Percentiles rank a stretch among this genome's conserved stretches.
phyloP scores from a whole-genome alignment of 1,140 invertebrate species.

The Brachionus rubens region DNA sequence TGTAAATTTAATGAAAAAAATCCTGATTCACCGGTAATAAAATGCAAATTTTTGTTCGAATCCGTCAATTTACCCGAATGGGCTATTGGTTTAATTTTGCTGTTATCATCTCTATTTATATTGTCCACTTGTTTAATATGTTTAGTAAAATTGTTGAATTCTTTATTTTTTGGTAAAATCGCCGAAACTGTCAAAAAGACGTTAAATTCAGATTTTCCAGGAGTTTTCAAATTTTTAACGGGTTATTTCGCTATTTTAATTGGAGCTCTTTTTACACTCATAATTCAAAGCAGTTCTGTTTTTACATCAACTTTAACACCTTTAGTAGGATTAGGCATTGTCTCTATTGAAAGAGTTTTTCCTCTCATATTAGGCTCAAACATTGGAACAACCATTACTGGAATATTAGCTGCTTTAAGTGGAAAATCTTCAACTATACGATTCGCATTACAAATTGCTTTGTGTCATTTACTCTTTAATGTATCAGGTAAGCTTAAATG shows the following conservation, averaged over 20 bases:
- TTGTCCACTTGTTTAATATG: constrained; percentile 64
- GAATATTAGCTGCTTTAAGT: constrained; percentile 63
- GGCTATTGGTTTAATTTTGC: constrained; percentile 60
- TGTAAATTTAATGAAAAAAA: constrained; percentile 25
- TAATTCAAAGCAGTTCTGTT: constrained; percentile 67
- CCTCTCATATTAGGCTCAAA: constrained; percentile 67
- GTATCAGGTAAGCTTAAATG: constrained; percentile 58
- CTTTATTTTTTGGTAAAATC: constrained; percentile 62
- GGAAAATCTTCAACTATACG: constrained; percentile 53
- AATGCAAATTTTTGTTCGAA: constrained; percentile 36
- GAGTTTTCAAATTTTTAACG: constrained; percentile 59
- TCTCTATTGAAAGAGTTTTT: constrained; percentile 66
- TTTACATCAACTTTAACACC: constrained; percentile 69
- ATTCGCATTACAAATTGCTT: constrained; percentile 65
- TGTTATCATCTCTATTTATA: constrained; percentile 62
- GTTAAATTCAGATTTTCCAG: constrained; percentile 64
- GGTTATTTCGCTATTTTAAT: constrained; percentile 66
- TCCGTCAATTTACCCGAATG: constrained; percentile 56
- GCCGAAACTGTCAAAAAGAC: constrained; percentile 62
- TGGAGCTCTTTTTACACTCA: constrained; percentile 65
- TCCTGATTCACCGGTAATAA: not conserved
- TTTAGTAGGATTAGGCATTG: constrained; percentile 67
- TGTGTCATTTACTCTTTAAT: constrained; percentile 68
- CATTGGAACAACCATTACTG: constrained; percentile 67
- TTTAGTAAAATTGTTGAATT: constrained; percentile 65